These are phyloP conservation scores for Chaitophorus viminalis DNA, from an alignment of 2,888 invertebrate species.

Conservation along the genomic window DNA sequence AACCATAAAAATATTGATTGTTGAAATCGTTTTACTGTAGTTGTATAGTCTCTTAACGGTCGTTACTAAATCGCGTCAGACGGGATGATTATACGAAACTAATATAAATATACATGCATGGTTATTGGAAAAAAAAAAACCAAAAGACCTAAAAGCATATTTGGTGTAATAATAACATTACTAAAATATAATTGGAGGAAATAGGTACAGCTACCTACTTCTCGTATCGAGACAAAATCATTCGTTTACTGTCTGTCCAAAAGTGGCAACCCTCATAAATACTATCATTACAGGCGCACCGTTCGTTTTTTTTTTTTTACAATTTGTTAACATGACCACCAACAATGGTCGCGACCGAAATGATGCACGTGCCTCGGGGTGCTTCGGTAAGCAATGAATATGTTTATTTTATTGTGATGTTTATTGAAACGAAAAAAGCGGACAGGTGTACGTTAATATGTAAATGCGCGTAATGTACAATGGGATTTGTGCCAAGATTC, in stretches of 20 bases:
- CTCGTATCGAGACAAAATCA: conserved; percentile 13
- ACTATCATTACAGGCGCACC: neutral
- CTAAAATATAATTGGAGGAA: neutral
- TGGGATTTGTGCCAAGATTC: conserved; percentile 62
- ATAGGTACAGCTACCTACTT: neutral
- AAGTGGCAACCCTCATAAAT: conserved; percentile 32
- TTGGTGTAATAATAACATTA: neutral
- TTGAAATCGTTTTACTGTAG: no score
- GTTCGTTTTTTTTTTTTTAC: conserved; percentile 1
- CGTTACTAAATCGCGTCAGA: no score
- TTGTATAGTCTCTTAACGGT: no score
- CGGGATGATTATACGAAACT: no score
- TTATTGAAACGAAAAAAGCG: conserved; percentile 56
- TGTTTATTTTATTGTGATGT: conserved; percentile 61
- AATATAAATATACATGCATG: no score
- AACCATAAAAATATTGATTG: no score
- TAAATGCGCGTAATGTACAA: conserved; percentile 51
- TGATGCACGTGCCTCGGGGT: conserved; percentile 53
- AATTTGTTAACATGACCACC: conserved; percentile 60
- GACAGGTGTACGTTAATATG: conserved; percentile 61
- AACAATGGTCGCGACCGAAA: conserved; percentile 47
- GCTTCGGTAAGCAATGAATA: conserved; percentile 53
- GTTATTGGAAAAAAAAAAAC: no score
- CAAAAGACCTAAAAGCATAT: no score
- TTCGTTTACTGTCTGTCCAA: neutral